phyloP scores from a whole-genome alignment of 2,113 vertebrate genomes.

The Pluvialis apricaria region DNA sequence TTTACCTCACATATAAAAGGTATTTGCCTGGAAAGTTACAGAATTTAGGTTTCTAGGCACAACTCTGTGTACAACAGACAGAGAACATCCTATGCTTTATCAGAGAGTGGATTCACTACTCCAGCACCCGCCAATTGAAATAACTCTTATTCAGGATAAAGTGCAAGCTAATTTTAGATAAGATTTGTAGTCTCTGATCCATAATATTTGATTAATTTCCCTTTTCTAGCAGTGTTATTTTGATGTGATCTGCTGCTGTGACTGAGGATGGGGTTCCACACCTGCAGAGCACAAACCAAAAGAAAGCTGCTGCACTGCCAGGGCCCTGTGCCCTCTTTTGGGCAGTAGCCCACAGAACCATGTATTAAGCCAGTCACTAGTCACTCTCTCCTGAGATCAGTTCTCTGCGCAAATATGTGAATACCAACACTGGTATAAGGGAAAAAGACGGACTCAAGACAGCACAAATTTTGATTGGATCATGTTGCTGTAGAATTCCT shows the following conservation, averaged over 20 bases:
- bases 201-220: neutral
- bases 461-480: too few relatives aligned
- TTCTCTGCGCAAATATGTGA: too few relatives aligned
- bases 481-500: too few relatives aligned
- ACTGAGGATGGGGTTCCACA: neutral
- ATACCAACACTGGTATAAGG: too few relatives aligned
- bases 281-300: neutral
- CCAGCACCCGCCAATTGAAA: neutral
- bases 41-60: neutral
- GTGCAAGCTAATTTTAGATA: neutral
- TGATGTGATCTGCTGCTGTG: neutral
- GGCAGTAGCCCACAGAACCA: too few relatives aligned
- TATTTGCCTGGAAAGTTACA: neutral
- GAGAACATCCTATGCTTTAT: neutral
- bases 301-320: neutral
- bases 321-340: too few relatives aligned
- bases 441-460: too few relatives aligned
- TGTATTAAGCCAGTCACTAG: too few relatives aligned
- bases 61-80: neutral
- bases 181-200: neutral
- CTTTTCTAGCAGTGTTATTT: neutral
- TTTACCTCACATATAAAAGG: neutral
- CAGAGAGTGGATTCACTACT: neutral
- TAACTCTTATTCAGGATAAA: neutral
- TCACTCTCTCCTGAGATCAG: too few relatives aligned